Base-by-base conservation (phyloP, 2,888 invertebrate species). In the Drosophila acutilabella region DNA sequence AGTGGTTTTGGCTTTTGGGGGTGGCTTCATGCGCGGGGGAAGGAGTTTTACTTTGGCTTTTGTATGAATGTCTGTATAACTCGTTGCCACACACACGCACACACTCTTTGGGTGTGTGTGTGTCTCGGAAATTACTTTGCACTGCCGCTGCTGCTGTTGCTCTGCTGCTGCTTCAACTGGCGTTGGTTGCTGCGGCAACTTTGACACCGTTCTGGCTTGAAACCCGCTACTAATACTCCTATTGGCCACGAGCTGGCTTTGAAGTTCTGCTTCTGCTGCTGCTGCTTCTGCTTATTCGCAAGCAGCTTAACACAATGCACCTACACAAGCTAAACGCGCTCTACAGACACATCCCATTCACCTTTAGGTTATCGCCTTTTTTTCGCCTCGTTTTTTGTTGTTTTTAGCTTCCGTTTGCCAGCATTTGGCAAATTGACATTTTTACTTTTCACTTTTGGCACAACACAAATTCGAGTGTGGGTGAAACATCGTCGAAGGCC, bases 401-500 rank as follows among this genome's bases (percentile, higher is more conserved):
- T 36, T 13, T 18, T 58, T 52, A 64, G 45, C 69, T 79, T 76
- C 82, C 85, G 76, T 65, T 74, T 50, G 57, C 65, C 80, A 78
- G 70, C 74, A 77, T 78, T 88, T 85, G 88, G 86, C 88, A 84
- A 88, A 84, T 84, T 88, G 88, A 86, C 82, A 85, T 85, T 84
- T 88, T 82, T 85, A 80, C 65, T 52, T 54, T 54, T 71, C 45
- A 61, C 45, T 64, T 66, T 78, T 81, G 71, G 56, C 71, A 77
- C 80, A 80, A 82, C 71, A 74, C 64, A 78, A 78, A 69, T 58
- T 26, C 11, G 13, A 14, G 67, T 30, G 30, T 30, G 30, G 30
- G 30, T 30, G 30, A 1, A 58, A 44, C n/a, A n/a, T 20, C 18
- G 10, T 30, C 14, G 52, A 41, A 56, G 40, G 50, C 50, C 50